Evolutionary conservation across 1,140 invertebrate genomes (phyloP).

Genomic region (Piezodorus guildinii): DNA sequence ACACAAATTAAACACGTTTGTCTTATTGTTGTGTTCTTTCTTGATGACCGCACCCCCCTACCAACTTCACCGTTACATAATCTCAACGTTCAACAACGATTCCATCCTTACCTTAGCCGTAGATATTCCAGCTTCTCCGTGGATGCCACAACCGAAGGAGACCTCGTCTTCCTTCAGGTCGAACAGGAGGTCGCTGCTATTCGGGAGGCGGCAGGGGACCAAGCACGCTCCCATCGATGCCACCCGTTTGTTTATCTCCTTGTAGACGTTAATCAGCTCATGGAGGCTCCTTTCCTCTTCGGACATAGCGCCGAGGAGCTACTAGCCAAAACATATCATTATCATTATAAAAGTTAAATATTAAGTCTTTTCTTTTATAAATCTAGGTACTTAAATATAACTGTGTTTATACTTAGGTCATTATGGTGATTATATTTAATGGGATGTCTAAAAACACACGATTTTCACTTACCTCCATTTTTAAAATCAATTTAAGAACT

Average conservation of each 20-base stretch:
- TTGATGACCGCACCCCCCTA: too few species aligned
- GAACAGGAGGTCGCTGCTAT: constrained; percentile 47
- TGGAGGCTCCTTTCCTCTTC: constrained; percentile 45
- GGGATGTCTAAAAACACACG: too few species aligned
- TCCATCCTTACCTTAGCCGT: constrained; percentile 25
- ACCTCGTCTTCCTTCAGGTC: constrained; percentile 53
- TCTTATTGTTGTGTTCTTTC: too few species aligned
- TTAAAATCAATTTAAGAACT: too few species aligned
- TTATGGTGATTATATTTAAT: too few species aligned
- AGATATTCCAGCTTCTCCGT: constrained; percentile 74
- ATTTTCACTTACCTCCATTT: too few species aligned
- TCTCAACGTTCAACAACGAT: too few species aligned
- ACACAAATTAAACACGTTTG: too few species aligned
- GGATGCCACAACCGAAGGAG: constrained; percentile 72
- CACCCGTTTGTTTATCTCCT: constrained; percentile 32
- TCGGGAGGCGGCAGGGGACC: constrained; percentile 58
- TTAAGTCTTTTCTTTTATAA: background rate
- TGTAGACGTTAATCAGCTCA: constrained; percentile 32
- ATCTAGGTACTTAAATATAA: too few species aligned
- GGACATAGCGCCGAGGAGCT: constrained; percentile 52
- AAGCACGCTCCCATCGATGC: constrained; percentile 65
- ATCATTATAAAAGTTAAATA: background rate
- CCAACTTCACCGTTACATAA: too few species aligned
- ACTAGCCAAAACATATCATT: background rate
- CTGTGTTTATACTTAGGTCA: too few species aligned